Evolutionary conservation across 2,113 vertebrate genomes (phyloP), one percentile per base, ranked within the genome.

Genomic region (Pelecanoides urinatrix): DNA sequence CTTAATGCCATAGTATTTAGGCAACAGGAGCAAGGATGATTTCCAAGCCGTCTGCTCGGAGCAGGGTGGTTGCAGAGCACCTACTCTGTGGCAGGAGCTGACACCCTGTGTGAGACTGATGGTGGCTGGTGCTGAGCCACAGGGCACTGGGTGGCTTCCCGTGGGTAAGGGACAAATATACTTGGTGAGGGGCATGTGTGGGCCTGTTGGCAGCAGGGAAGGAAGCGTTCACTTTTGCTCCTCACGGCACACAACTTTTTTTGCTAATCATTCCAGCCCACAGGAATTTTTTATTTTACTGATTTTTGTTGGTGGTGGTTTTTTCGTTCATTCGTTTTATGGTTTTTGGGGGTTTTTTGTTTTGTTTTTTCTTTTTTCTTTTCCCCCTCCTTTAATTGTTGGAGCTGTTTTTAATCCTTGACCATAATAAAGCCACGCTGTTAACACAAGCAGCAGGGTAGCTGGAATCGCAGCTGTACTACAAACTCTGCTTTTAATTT

Each of bases 371-470:
- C 50, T 38, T 53, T 20, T 72, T 84, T 5, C 2, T 26, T 71
- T 86, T 94, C 87, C 36, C 1, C 14, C 55, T 71, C 81, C 52
- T 91, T 81, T 95, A 97, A 91, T 95, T 90, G 84, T 75, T 83
- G 72, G 53, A 96, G 82, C 87, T 95, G 91, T 86, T 97, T 96
- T 95, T 95, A 98, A 97, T 96, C 81, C 87, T 52, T 65, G 96
- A 90, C 96, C 95, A 80, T 97, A 96, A 95, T 94, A 94, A 96
- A 97, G 94, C 95, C 95, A 88, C 92, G 74, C 88, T 96, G 97
- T 97, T 97, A 96, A 97, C 94, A 97, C 74, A 85, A 95, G 72
- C 97, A 95, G 94, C 91, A 0, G 95, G 95, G 68, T 88, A 45
- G 94, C 92, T 97, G 78, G 85, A 95, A 83, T 75, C 65, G 34